Base-by-base conservation (phyloP, 2,797 vertebrate species). In the Gambusia yucatana region DNA sequence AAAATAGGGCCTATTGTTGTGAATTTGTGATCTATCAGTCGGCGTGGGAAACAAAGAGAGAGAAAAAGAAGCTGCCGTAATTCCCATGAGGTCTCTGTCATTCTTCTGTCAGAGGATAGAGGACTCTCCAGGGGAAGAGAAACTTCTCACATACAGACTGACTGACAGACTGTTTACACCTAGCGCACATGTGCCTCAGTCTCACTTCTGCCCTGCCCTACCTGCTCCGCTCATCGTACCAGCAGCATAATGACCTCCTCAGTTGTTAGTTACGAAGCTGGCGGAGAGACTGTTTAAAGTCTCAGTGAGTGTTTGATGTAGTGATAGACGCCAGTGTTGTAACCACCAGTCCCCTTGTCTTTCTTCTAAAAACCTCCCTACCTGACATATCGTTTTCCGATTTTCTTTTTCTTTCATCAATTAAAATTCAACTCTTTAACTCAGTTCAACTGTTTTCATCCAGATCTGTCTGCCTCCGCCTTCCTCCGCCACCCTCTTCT, bases 161-260 rank as follows among this genome's bases (percentile, higher is more conserved):
- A 89, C 84, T 91, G 90, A 88, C 82, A 84, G 85, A 90, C 89
- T 90, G 91, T 93, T 93, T 91, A 91, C 86, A 88, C 79, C 85
- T 43, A 78, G 75, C 72, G 71, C 70, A 69, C 84, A 84, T 84
- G 85, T 82, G 72, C 79, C 82, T 77, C 82, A 78, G 76, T 83
- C 82, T 78, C 81, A 0, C 79, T 78, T 72, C 30, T 74, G 84
- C 75, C 59, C 77, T 71, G 46, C 73, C 79, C 83, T 84, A 81
- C 67, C 78, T 77, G 74, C 76, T 67, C 80, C 77, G 52, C 81
- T 81, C 75, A 78, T 84, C 87, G 82, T 94, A 93, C 93, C 90
- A 80, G 83, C 80, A 77, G 81, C 87, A 73, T 95, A 94, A 95
- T 94, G 95, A 94, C 93, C 94, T 94, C 93, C 92, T 92, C 93